Evolutionary conservation across 2,888 invertebrate species (phyloP).

Genomic region (Athalia circularis): DNA sequence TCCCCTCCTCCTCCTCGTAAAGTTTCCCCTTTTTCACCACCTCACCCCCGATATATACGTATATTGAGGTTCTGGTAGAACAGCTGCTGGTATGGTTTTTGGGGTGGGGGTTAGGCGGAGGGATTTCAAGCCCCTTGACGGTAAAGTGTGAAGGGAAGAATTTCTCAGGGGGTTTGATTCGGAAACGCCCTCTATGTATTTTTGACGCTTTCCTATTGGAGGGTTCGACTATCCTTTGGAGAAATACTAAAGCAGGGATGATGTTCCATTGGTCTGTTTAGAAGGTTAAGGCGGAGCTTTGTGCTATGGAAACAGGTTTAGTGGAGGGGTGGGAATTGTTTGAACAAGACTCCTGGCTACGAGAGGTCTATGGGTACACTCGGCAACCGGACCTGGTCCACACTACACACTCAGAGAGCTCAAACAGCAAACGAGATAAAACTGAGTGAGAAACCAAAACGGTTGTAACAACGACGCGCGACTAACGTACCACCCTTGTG

Average conservation of each 20-base stretch:
- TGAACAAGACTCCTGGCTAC: slow-evolving; percentile 71
- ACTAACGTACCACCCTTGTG: background rate
- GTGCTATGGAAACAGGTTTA: slow-evolving; percentile 24
- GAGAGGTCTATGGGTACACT: slow-evolving; percentile 72
- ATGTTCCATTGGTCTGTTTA: slow-evolving; percentile 11
- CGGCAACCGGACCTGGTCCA: slow-evolving; percentile 72
- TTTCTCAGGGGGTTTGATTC: too few species aligned
- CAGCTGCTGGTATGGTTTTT: too few species aligned
- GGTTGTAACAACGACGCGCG: background rate
- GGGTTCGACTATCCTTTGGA: background rate
- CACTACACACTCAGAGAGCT: slow-evolving; percentile 66
- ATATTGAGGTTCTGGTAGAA: too few species aligned
- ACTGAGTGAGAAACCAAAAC: slow-evolving; percentile 12
- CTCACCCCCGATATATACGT: too few species aligned
- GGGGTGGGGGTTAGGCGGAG: too few species aligned
- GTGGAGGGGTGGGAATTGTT: slow-evolving; percentile 62
- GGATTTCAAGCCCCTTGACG: too few species aligned
- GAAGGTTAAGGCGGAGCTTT: slow-evolving; percentile 5
- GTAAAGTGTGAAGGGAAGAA: too few species aligned
- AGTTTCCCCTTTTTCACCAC: too few species aligned
- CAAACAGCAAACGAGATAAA: slow-evolving; percentile 12
- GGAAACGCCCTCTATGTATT: too few species aligned
- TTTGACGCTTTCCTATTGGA: too few species aligned
- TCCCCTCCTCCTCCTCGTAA: background rate
- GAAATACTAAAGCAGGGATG: slow-evolving; percentile 22